Evolutionary conservation across 2,797 vertebrate genomes (phyloP), one percentile per base, ranked within the genome.

Genomic region (Sebastes kiyomatsui): DNA sequence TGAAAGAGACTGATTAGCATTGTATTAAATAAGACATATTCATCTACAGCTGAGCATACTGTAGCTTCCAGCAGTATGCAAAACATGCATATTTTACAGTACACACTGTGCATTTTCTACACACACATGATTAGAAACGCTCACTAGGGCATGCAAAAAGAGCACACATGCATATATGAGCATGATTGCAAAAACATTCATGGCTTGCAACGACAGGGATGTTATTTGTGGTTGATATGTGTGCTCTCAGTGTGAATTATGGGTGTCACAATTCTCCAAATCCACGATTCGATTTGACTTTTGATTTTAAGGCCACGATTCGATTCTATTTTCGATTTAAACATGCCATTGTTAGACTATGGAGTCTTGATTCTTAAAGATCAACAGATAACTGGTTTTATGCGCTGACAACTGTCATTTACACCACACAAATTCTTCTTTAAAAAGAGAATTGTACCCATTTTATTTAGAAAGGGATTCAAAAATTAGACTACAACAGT

Each of bases 1-100:
- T 71, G 52, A 73, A 79, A 79, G 73, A 85, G 76, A 79, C 76
- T 75, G 86, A 92, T 90, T 82, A 60, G 72, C 35, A 67, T 35
- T 54, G 42, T 70, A 77, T 81, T 64, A 85, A 90, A 79, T 46
- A 42, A 80, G 72, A 85, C 74, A 35, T 32, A 61, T 69, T 81
- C 69, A 83, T 77, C 72, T 66, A 52, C 6, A 67, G 72, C 62
- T 13, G 67, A 80, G 32, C 6, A 38, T 38, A 38, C 35, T 38
- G 6, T 18, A 49, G 67, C 55, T 56, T 32, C 56, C 25, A 81
- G 72, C 67, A 23, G 65, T n/a, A 12, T 67, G 46, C 22, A 67
- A 78, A 28, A 58, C 69, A 59, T 49, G 25, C 60, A 7, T 38
- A 7, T 3, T 14, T 6, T 38, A 27, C 18, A 49, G 16, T 11